phyloP scores from a whole-genome alignment of 37 sponge, comb jelly and placozoan genomes.

The Theonella swinhoei region DNA sequence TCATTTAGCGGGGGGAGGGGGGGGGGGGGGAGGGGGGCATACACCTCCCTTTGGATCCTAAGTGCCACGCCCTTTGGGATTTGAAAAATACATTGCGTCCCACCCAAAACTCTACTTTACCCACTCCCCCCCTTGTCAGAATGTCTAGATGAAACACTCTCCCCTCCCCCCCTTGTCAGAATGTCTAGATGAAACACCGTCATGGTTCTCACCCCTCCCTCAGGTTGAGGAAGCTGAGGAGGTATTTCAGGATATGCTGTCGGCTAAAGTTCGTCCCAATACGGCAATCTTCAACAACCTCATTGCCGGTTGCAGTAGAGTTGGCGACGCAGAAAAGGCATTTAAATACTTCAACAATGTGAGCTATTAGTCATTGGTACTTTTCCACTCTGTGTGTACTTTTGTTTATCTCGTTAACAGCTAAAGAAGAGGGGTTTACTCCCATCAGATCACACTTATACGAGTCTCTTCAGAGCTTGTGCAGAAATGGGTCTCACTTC shows the following conservation, averaged over 20 bases:
- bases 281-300: slow-evolving; percentile 55
- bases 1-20: too few species aligned
- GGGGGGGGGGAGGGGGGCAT: too few species aligned
- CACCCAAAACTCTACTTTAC: too few species aligned
- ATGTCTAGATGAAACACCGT: too few species aligned
- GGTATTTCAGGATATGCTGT: slow-evolving; percentile 57
- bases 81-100: too few species aligned
- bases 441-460: slow-evolving; percentile 68
- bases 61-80: too few species aligned
- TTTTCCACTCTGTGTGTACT: not conserved
- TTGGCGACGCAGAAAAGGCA: slow-evolving; percentile 32
- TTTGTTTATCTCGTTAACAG: slow-evolving; percentile 16
- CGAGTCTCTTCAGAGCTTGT: slow-evolving; percentile 66
- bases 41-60: too few species aligned
- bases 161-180: too few species aligned
- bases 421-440: slow-evolving; percentile 65
- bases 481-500: slow-evolving; percentile 43
- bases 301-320: slow-evolving; percentile 43
- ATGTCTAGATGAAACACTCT: too few species aligned
- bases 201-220: too few species aligned
- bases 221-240: slow-evolving; percentile 53
- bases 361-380: not conserved
- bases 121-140: too few species aligned
- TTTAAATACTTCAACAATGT: slow-evolving; percentile 80
- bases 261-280: slow-evolving; percentile 18